Evolutionary conservation across 1,140 invertebrate species (phyloP).

Genomic region (Oryctes rhinoceros): DNA sequence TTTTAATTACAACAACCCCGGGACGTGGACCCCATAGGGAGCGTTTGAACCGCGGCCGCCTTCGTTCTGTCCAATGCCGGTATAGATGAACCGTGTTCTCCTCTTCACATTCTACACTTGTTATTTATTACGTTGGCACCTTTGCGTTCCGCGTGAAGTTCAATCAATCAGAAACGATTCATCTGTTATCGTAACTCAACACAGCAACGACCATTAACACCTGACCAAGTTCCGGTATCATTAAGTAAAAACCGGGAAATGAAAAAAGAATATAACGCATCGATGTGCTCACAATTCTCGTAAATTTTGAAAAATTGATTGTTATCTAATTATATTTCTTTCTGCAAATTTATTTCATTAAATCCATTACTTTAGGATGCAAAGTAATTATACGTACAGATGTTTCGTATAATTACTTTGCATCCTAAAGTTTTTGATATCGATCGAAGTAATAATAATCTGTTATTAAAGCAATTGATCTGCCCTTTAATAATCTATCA

Average conservation of each 20-base stretch:
- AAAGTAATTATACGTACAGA: too few relatives aligned
- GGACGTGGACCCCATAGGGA: constrained; percentile 29
- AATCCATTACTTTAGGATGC: too few relatives aligned
- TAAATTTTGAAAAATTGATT: not conserved
- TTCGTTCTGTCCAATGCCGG: constrained; percentile 26
- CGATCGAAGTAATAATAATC: too few relatives aligned
- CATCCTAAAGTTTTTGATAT: too few relatives aligned
- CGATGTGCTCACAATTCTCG: not conserved
- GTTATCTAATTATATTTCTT: too few relatives aligned
- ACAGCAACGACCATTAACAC: constrained; percentile 36
- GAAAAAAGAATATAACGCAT: not conserved
- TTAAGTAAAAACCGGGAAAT: constrained; percentile 22
- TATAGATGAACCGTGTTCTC: constrained; percentile 2
- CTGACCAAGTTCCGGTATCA: constrained; percentile 33
- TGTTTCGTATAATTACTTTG: too few relatives aligned
- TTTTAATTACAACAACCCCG: constrained; percentile 39
- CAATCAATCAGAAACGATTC: constrained; percentile 39
- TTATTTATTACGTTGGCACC: constrained; percentile 41
- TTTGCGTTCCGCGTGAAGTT: constrained; percentile 31
- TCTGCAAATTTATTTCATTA: too few relatives aligned
- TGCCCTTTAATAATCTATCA: too few relatives aligned
- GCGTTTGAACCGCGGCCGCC: constrained; percentile 40
- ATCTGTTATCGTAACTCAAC: constrained; percentile 39
- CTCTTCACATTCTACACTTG: constrained; percentile 36
- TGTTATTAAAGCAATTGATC: too few relatives aligned